Evolutionary conservation across 2,113 vertebrate genomes (phyloP), one percentile per base, ranked within the genome.

Genomic region (Psilopsiagon aymara): DNA sequence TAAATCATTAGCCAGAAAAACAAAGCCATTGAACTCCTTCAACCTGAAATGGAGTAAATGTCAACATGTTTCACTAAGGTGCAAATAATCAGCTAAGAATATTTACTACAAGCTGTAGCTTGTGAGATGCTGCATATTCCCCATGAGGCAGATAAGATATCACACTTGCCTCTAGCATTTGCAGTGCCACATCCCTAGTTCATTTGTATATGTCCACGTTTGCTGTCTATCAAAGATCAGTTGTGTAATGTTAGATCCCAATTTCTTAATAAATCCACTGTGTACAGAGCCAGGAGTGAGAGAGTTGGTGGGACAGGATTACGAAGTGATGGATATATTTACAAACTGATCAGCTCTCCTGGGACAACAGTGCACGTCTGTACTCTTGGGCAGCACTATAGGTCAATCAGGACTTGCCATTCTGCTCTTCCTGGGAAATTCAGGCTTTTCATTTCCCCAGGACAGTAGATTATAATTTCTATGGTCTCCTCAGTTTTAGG

Each of bases 151-250:
- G 77, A 49, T n/a, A 8, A 71, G n/a, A 11, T 29, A 39, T 11
- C 39, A 23, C 76, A 69, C 18, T 29, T 44, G 31, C 21, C 33
- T 73, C 0, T 9, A 43, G 19, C 17, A 18, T 92, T 82, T 71
- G 37, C 57, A 55, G 2, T 18, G n/a, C 55, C 28, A 43, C 23
- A 33, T 31, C n/a, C 6, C 52, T 37, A 15, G 7, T 68, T 47
- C 1, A 0, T 79, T 69, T 51, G 9, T 21, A 63, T 69, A 47
- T 68, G 31, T 17, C 8, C 31, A 33, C 1, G 0, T 41, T 59
- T 74, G 17, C 44, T 43, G 41, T 17, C 66, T 62, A 0, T 44
- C 28, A 31, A 46, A 55, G 17, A 51, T 10, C 35, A 55, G 16
- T 27, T 47, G 12, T 25, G 6, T 23, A 28, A 81, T 25, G 17